Conservation (phyloP, 2,797 vertebrate species). For the Intellagama lesueurii region DNA sequence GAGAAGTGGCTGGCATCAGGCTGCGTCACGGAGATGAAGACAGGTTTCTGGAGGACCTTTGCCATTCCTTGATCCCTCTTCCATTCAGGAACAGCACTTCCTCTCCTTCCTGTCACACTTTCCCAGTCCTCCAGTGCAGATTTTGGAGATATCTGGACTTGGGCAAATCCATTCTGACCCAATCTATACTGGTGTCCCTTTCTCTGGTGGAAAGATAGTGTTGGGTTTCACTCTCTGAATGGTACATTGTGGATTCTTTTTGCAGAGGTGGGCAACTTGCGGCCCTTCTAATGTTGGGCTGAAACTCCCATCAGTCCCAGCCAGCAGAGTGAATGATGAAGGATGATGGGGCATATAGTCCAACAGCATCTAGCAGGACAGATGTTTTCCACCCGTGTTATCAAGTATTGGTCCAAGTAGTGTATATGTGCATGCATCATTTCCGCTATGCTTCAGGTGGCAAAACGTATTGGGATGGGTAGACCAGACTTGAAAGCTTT, state of each 20-base stretch:
- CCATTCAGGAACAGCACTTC: background rate
- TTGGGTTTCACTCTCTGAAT: background rate
- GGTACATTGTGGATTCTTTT: background rate
- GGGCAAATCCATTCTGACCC: too few relatives aligned
- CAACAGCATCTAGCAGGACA: background rate
- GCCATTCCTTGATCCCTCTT: background rate
- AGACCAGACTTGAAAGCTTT: background rate
- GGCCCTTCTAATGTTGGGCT: background rate
- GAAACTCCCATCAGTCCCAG: background rate
- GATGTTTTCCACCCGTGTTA: background rate
- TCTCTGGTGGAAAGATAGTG: too few relatives aligned
- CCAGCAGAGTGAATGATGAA: background rate
- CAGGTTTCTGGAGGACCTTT: too few relatives aligned
- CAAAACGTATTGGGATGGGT: background rate
- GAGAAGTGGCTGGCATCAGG: background rate
- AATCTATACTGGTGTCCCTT: too few relatives aligned
- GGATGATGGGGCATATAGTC: background rate
- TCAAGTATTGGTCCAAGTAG: background rate
- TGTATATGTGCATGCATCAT: background rate
- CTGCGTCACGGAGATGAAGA: background rate
- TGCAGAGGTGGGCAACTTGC: background rate
- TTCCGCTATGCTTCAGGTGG: background rate
- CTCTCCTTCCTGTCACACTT: background rate
- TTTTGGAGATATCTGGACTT: background rate
- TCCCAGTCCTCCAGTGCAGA: background rate